A percentile compares a stretch with the other conserved stretches of the same genome.
Evolutionary conservation across 2,797 vertebrate genomes (phyloP).

Genomic region (Sebastes hubbsi): DNA sequence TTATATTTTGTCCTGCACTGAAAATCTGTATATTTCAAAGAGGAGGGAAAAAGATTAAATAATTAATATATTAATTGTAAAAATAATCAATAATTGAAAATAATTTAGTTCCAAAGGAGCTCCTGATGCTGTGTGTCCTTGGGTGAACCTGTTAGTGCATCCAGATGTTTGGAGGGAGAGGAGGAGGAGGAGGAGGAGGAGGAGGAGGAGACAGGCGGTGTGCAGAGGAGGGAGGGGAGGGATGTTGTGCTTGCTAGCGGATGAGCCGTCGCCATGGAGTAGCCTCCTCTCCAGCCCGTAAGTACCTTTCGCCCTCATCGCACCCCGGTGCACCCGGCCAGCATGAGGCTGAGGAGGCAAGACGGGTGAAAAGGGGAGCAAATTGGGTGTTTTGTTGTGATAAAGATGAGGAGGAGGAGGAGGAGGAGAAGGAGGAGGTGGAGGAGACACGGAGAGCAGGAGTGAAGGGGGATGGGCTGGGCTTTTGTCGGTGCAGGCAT

Average conservation of each 20-base stretch:
- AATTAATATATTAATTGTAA: background rate
- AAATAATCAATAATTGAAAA: background rate
- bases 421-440: background rate
- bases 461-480: constrained; percentile 62
- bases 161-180: constrained; percentile 35
- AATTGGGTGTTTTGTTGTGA: constrained; percentile 73
- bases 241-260: constrained; percentile 21
- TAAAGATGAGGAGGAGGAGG: background rate
- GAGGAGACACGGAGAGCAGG: constrained; percentile 3
- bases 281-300: constrained; percentile 61
- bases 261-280: constrained; percentile 45
- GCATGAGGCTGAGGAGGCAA: background rate
- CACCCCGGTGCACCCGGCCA: background rate
- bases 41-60: background rate
- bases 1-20: too few relatives aligned
- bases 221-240: background rate
- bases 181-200: constrained; percentile 13
- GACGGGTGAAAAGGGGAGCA: constrained; percentile 50
- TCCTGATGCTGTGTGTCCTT: background rate
- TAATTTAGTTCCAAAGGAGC: background rate
- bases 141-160: constrained; percentile 14
- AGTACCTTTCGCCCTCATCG: constrained; percentile 43
- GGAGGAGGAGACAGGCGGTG: constrained; percentile 1
- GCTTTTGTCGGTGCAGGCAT: constrained; percentile 55
- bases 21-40: background rate